Evolutionary conservation across 2,113 vertebrate species (phyloP).

Genomic region (Ailuropoda melanoleuca): DNA sequence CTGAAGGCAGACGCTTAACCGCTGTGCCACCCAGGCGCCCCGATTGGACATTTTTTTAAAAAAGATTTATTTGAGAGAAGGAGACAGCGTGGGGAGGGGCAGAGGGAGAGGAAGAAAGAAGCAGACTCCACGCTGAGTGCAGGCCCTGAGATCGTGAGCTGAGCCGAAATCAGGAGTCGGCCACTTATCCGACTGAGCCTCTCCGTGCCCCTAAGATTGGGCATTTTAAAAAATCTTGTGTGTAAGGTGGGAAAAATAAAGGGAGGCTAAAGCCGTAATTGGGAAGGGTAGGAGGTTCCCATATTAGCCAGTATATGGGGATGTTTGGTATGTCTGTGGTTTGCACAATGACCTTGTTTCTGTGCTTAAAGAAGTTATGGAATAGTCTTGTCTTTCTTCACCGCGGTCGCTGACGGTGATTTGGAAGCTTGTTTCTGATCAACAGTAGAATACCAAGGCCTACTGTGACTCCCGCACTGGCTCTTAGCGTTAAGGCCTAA

Average conservation of each 20-base stretch:
- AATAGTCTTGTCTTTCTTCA: not conserved
- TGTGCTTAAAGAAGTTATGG: not conserved
- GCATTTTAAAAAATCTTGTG: not conserved
- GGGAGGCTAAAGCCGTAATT: not conserved
- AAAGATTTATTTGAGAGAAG: not conserved
- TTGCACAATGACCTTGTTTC: not conserved
- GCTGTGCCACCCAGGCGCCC: too few species aligned
- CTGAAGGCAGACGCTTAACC: too few species aligned
- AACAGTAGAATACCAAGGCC: not conserved
- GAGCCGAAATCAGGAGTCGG: not conserved
- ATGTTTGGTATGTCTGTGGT: not conserved
- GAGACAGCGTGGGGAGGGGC: not conserved
- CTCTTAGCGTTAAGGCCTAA: not conserved
- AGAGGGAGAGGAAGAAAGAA: not conserved
- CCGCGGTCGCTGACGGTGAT: not conserved
- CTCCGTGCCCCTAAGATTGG: not conserved
- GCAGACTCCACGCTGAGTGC: not conserved
- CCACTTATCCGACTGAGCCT: not conserved
- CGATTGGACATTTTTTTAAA: not conserved
- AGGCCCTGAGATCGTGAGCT: not conserved
- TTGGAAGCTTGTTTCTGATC: not conserved
- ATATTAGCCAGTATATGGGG: not conserved
- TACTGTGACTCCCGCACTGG: too few species aligned
- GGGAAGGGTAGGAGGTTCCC: not conserved
- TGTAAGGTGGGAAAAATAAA: not conserved